Conservation (phyloP, 1,140 invertebrate genomes). For the Tetranychus urticae region DNA sequence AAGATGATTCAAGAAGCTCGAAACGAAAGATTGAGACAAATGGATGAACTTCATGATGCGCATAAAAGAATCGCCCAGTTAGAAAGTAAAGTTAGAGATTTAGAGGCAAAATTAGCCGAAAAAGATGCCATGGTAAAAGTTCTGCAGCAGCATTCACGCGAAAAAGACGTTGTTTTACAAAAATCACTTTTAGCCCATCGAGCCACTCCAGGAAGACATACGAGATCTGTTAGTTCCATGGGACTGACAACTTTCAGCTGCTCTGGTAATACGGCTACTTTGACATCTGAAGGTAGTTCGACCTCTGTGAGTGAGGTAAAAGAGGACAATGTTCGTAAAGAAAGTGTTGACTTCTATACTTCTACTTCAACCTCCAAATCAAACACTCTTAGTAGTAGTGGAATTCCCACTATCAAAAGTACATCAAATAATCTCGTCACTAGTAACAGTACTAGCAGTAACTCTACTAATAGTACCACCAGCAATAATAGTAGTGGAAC, state of each 20-base stretch:
- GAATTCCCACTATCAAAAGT: not conserved
- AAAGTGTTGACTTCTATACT: not conserved
- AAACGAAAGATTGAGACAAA: constrained; percentile 58
- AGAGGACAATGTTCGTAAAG: not conserved
- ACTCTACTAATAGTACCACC: not conserved
- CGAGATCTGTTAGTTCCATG: constrained; percentile 12
- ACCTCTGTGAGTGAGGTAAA: not conserved
- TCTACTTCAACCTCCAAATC: not conserved
- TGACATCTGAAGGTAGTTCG: constrained; percentile 25
- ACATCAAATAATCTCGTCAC: not conserved
- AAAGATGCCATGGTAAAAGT: constrained; percentile 65
- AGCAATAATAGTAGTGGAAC: not conserved
- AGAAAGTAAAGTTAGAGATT: constrained; percentile 58
- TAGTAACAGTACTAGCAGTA: not conserved
- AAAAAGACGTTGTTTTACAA: constrained; percentile 11
- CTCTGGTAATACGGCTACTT: not conserved
- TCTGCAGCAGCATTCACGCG: constrained; percentile 37
- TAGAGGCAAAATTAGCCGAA: constrained; percentile 64
- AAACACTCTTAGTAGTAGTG: not conserved
- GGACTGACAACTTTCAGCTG: constrained; percentile 9
- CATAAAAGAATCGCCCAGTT: constrained; percentile 58
- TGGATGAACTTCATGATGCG: constrained; percentile 42
- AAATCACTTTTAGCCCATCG: constrained; percentile 11
- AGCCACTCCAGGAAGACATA: constrained; percentile 8
- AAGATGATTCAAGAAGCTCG: constrained; percentile 59